phyloP scores from a whole-genome alignment of 2,113 vertebrate species.

The Lagopus leucura region DNA sequence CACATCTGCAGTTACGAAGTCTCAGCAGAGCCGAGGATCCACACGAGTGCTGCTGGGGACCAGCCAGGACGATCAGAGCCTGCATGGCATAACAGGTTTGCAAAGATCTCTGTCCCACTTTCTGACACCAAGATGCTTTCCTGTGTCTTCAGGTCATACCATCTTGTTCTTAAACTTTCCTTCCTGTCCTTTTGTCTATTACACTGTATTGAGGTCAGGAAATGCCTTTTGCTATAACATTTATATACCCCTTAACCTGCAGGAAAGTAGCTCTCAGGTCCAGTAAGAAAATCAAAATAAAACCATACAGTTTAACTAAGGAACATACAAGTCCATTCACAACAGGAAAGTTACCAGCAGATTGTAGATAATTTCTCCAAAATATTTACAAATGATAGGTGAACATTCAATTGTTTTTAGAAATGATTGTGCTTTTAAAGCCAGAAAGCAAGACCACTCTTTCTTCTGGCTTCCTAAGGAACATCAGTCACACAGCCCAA shows the following conservation, averaged over 20 bases:
- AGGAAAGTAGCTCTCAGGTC: background rate
- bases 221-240: background rate
- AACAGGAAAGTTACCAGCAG: background rate
- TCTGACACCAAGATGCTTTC: no score
- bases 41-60: background rate
- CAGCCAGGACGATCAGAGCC: background rate
- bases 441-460: background rate
- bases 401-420: background rate
- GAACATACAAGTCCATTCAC: background rate
- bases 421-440: background rate
- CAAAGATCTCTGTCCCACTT: background rate
- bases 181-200: background rate
- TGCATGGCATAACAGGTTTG: rapidly evolving
- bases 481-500: background rate
- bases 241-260: background rate
- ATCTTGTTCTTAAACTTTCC: background rate
- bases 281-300: background rate
- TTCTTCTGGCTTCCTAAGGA: background rate
- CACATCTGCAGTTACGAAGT: background rate
- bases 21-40: background rate
- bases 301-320: background rate
- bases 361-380: background rate
- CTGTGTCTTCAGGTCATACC: rapidly evolving
- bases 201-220: background rate
- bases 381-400: background rate